These are phyloP conservation scores for Lamellibrachia luymesi DNA, from an alignment of 1,140 invertebrate species.

Conservation along the genomic window DNA sequence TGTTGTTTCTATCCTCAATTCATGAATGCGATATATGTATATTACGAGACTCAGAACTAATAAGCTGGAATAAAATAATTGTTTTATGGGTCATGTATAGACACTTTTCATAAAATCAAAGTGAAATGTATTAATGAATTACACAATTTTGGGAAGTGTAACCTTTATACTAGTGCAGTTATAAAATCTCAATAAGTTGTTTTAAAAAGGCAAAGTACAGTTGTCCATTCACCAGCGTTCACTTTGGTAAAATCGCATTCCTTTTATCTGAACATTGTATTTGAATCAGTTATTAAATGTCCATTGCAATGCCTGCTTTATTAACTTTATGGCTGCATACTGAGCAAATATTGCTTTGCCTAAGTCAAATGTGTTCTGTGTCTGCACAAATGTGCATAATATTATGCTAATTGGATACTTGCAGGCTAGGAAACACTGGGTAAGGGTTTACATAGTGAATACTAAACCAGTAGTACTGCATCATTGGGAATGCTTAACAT, in stretches of 20 bases:
- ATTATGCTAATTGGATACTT: not conserved
- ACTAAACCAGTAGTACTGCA: not conserved
- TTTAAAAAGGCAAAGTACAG: too few species aligned
- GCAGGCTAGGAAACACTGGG: not conserved
- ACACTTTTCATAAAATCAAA: too few species aligned
- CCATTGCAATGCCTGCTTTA: not conserved
- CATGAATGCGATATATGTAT: too few species aligned
- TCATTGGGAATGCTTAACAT: not conserved
- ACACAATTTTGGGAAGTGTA: too few species aligned
- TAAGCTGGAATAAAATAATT: not conserved
- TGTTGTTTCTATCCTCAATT: too few species aligned
- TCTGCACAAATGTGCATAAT: not conserved
- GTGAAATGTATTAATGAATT: too few species aligned
- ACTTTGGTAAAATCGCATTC: not conserved
- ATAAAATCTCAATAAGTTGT: too few species aligned
- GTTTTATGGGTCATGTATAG: not conserved
- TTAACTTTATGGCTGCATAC: not conserved
- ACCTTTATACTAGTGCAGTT: too few species aligned
- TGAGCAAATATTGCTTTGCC: not conserved
- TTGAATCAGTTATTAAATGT: not conserved
- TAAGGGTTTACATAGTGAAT: not conserved
- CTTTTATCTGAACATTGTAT: not conserved
- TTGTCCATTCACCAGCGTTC: not conserved
- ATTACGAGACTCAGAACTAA: too few species aligned
- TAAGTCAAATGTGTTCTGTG: not conserved